Conservation (phyloP, 2,797 vertebrate genomes). For the Huso huso region DNA sequence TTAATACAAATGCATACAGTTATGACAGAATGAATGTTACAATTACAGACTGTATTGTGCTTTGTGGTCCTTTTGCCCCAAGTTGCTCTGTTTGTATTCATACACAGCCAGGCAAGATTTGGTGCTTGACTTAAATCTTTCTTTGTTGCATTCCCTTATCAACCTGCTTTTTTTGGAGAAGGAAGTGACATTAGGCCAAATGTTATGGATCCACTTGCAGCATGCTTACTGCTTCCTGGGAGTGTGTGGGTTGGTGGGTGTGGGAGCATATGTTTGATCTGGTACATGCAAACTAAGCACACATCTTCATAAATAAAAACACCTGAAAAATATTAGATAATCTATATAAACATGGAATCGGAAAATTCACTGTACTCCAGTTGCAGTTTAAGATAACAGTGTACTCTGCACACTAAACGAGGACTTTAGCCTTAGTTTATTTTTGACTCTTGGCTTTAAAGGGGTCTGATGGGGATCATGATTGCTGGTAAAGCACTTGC, state of each 20-base stretch:
- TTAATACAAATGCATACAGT: no score
- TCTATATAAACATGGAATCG: not conserved
- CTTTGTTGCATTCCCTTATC: no score
- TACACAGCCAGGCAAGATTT: no score
- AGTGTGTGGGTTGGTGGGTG: not conserved
- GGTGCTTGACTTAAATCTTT: no score
- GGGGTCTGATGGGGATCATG: slow-evolving; percentile 56
- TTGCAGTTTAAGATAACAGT: not conserved
- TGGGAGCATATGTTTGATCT: not conserved
- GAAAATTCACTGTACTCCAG: not conserved
- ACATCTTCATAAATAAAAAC: not conserved
- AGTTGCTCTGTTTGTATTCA: no score
- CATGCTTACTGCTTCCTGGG: no score
- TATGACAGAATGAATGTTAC: no score
- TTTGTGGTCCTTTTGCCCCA: no score
- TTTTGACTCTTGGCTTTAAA: slow-evolving; percentile 46
- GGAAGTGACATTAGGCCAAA: no score
- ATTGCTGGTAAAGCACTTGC: slow-evolving; percentile 37
- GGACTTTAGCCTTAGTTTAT: slow-evolving; percentile 42
- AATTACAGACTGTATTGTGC: no score
- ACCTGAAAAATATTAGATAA: not conserved
- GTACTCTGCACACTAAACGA: slow-evolving; percentile 17
- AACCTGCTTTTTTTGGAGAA: no score
- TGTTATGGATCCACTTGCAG: no score
- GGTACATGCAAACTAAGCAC: not conserved